Conservation (phyloP, 1,140 invertebrate genomes). For the Drosophila orosa region DNA sequence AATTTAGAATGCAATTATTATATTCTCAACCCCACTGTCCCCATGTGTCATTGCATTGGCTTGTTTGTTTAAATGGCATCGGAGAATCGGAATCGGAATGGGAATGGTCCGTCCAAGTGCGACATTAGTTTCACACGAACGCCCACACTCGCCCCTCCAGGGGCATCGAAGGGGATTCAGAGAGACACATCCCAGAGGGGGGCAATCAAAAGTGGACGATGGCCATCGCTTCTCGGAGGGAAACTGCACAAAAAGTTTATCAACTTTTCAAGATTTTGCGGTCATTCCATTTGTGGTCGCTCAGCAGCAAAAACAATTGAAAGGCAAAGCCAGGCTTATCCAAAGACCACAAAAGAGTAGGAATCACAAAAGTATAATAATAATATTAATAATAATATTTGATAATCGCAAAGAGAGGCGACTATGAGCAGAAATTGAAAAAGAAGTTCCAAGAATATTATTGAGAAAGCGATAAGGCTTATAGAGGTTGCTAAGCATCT, state of each 20-base stretch:
- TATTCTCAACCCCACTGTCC: conserved; percentile 33
- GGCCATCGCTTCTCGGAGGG: conserved; percentile 49
- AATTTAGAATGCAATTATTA: background rate
- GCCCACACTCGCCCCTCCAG: conserved; percentile 57
- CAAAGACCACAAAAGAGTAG: background rate
- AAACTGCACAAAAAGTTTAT: conserved; percentile 58
- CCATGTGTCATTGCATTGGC: conserved; percentile 56
- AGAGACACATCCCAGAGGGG: conserved; percentile 17
- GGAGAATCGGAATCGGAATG: conserved; percentile 3
- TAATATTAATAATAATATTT: conserved; percentile 43
- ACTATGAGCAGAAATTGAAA: background rate
- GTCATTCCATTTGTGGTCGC: conserved; percentile 46
- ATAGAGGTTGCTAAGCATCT: background rate
- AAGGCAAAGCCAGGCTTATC: conserved; percentile 9
- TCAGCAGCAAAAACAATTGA: conserved; percentile 21
- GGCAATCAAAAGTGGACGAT: conserved; percentile 54
- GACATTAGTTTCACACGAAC: conserved; percentile 79
- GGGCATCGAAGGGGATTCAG: background rate
- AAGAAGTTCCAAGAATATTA: background rate
- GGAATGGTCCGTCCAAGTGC: conserved; percentile 33
- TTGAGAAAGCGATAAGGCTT: background rate
- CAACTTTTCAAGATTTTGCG: conserved; percentile 68
- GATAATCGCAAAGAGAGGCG: background rate
- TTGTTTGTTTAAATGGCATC: conserved; percentile 71
- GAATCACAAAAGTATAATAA: conserved; percentile 35